Percentiles rank a stretch among this genome's conserved stretches.
phyloP scores from a whole-genome alignment of 2,797 vertebrate genomes.

The Sebastes taczanowskii region DNA sequence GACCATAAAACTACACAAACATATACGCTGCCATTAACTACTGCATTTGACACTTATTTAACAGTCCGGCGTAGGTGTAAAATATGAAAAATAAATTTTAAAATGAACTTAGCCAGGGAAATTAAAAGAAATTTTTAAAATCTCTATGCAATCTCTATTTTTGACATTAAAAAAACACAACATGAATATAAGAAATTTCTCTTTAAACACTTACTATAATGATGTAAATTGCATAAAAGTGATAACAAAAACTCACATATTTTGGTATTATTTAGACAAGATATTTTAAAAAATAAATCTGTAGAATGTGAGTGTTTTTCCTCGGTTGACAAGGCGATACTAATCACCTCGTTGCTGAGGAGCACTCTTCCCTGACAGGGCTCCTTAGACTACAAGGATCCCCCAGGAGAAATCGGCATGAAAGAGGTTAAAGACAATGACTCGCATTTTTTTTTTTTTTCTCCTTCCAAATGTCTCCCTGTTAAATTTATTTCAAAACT shows the following conservation, averaged over 20 bases:
- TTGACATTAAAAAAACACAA: not conserved
- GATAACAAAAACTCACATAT: constrained; percentile 21
- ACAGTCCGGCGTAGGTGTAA: constrained; percentile 14
- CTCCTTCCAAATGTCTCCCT: constrained; percentile 89
- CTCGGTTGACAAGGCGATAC: constrained; percentile 79
- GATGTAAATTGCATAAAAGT: not conserved
- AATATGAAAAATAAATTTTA: constrained; percentile 27
- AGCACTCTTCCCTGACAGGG: constrained; percentile 79
- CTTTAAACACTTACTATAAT: not conserved
- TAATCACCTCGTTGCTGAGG: constrained; percentile 80
- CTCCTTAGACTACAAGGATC: constrained; percentile 74
- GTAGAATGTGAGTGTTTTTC: constrained; percentile 71
- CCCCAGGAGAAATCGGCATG: constrained; percentile 92
- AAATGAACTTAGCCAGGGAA: not conserved
- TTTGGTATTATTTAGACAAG: constrained; percentile 40
- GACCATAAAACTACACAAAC: constrained; percentile 77
- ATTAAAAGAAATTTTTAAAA: constrained; percentile 3
- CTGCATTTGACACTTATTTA: constrained; percentile 53
- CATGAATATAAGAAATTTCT: not conserved
- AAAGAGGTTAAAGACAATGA: constrained; percentile 96
- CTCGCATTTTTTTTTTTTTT: constrained; percentile 81
- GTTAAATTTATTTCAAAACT: constrained; percentile 99
- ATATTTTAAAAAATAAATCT: constrained; percentile 63
- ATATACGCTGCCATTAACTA: constrained; percentile 63
- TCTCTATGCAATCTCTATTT: not conserved